phyloP scores from a whole-genome alignment of 2,797 vertebrate species.

The Muscicapa comitata region DNA sequence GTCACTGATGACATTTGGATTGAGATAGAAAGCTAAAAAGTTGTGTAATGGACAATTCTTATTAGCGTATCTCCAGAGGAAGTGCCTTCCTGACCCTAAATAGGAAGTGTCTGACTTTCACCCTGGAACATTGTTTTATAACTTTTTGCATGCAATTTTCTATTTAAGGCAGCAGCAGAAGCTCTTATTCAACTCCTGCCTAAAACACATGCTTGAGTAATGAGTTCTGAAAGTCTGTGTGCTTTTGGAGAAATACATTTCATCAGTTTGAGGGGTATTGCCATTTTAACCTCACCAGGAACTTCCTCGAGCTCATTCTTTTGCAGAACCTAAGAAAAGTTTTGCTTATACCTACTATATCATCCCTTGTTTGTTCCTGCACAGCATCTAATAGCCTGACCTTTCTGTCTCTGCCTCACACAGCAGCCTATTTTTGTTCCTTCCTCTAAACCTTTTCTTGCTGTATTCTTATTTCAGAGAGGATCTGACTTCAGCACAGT shows the following conservation, averaged over 20 bases:
- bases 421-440: background rate
- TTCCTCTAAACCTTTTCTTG: background rate
- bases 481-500: background rate
- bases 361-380: conserved; percentile 10
- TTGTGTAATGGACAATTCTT: background rate
- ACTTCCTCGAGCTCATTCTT: background rate
- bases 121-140: conserved; percentile 7
- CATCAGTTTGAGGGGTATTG: background rate
- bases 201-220: background rate
- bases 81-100: background rate
- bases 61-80: background rate
- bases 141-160: background rate
- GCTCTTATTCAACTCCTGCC: background rate
- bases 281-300: conserved; percentile 12
- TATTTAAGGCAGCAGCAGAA: background rate
- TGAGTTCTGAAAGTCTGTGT: background rate
- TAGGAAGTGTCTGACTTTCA: conserved; percentile 8
- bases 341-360: conserved; percentile 4
- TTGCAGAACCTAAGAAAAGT: background rate
- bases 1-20: background rate
- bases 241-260: background rate
- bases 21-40: background rate
- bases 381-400: background rate
- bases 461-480: background rate
- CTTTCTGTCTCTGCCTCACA: conserved; percentile 17